Evolutionary conservation across 2,113 vertebrate species (phyloP).

Genomic region (Neoarius graeffei): DNA sequence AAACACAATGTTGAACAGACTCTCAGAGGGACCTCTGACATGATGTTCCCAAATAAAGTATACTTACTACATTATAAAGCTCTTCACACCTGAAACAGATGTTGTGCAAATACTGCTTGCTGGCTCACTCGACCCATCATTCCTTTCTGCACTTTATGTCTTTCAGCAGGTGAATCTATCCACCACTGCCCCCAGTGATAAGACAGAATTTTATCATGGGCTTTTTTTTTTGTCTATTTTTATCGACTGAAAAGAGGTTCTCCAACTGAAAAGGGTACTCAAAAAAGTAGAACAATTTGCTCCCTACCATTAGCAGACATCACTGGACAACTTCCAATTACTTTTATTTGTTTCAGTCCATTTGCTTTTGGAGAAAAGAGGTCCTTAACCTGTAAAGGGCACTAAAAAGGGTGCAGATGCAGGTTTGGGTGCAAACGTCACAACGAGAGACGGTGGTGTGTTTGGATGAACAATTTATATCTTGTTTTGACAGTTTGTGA

Average conservation of each 20-base stretch:
- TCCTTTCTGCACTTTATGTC: not conserved
- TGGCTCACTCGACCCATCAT: too few species aligned
- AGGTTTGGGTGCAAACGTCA: not conserved
- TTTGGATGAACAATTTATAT: not conserved
- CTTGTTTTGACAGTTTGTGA: not conserved
- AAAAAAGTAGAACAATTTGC: not conserved
- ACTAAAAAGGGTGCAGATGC: not conserved
- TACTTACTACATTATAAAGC: not conserved
- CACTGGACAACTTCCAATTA: constrained; percentile 4
- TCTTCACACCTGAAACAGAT: not conserved
- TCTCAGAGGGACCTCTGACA: not conserved
- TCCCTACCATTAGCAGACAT: not conserved
- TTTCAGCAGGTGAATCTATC: not conserved
- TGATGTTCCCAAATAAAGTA: not conserved
- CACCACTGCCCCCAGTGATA: not conserved
- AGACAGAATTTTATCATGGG: not conserved
- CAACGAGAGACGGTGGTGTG: not conserved
- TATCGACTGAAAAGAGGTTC: not conserved
- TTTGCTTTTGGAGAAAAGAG: not conserved
- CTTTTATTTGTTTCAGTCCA: not conserved
- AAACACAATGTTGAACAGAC: not conserved
- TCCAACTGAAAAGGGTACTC: not conserved
- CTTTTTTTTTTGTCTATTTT: constrained; percentile 9
- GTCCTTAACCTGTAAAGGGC: not conserved
- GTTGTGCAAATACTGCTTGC: not conserved